Evolutionary conservation across 64 coral and sea anemone genomes (phyloP).

Genomic region (Pocillopora damicornis): DNA sequence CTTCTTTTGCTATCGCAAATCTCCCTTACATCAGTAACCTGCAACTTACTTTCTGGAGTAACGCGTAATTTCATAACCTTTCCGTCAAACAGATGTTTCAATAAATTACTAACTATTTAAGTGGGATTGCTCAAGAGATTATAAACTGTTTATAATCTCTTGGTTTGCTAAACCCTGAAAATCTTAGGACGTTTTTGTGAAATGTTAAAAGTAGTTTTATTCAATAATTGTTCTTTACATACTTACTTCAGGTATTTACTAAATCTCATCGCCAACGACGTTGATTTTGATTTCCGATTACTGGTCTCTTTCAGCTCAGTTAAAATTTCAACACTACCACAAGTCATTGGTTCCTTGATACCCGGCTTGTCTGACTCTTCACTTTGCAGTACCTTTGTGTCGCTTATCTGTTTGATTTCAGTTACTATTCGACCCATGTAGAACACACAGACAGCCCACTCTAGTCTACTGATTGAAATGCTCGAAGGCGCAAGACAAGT

Average conservation of each 20-base stretch:
- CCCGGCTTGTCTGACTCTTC: not conserved
- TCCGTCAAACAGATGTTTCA: too few relatives aligned
- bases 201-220: too few relatives aligned
- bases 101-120: too few relatives aligned
- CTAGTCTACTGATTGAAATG: conserved; percentile 23
- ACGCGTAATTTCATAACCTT: too few relatives aligned
- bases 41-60: too few relatives aligned
- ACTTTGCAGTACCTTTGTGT: not conserved
- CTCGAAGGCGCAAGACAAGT: conserved; percentile 41
- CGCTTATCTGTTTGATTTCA: conserved; percentile 23
- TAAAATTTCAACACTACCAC: not conserved
- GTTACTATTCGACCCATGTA: conserved; percentile 24
- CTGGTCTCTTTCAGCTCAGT: not conserved
- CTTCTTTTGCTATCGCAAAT: too few relatives aligned
- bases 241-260: not conserved
- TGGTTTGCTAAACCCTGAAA: too few relatives aligned
- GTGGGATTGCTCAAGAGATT: too few relatives aligned
- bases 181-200: too few relatives aligned
- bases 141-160: too few relatives aligned
- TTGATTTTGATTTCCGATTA: not conserved
- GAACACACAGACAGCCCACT: conserved; percentile 45
- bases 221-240: not conserved
- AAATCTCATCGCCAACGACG: not conserved
- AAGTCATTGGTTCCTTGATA: not conserved
- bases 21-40: too few relatives aligned